These are phyloP conservation scores for Ursus arctos DNA, from an alignment of 2,113 vertebrate species.

Conservation along the genomic window DNA sequence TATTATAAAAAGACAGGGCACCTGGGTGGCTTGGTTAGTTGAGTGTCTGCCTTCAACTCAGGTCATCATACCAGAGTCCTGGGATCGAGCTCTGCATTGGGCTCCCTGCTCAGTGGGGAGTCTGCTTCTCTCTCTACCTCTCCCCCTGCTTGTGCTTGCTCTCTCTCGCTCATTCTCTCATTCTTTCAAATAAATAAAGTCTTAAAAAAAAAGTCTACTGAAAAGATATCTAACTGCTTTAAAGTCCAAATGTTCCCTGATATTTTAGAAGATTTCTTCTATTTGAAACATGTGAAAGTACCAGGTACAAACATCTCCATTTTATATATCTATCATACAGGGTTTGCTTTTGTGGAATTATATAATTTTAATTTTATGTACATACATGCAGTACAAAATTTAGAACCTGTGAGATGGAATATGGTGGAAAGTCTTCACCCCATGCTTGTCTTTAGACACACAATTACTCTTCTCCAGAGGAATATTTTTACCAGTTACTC, in stretches of 20 bases:
- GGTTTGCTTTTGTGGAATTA: background rate
- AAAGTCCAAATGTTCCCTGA: background rate
- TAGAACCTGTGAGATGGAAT: background rate
- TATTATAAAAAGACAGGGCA: background rate
- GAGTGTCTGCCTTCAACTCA: too few relatives aligned
- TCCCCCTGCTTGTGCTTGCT: background rate
- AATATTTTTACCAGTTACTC: background rate
- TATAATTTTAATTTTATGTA: background rate
- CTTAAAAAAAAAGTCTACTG: background rate
- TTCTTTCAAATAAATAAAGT: background rate
- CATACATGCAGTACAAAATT: background rate
- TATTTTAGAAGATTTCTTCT: background rate
- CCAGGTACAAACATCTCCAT: background rate
- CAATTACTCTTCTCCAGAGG: background rate
- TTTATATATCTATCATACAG: background rate
- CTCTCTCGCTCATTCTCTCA: background rate
- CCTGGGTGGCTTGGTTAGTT: background rate
- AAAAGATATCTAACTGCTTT: background rate
- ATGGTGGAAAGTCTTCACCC: background rate
- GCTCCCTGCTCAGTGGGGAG: too few relatives aligned
- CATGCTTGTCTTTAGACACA: background rate
- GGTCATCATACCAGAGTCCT: too few relatives aligned
- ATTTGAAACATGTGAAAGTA: background rate
- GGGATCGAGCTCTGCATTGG: too few relatives aligned
- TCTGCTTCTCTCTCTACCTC: too few relatives aligned